phyloP scores from a whole-genome alignment of 92 coral and sea anemone genomes.

The Epizoanthus ramosus region DNA sequence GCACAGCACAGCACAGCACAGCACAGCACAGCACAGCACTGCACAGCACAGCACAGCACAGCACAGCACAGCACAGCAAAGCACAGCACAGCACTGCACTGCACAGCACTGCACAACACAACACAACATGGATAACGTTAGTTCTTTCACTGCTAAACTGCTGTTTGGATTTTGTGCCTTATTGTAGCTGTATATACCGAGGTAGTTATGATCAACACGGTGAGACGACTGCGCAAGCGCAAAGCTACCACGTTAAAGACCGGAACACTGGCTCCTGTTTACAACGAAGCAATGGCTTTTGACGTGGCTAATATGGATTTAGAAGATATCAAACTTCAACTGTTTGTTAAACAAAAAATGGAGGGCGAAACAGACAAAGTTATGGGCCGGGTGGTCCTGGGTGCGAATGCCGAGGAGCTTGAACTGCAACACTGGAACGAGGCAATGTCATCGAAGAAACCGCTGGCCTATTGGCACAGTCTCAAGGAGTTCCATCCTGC shows the following conservation, averaged over 20 bases:
- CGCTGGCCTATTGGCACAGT: constrained; percentile 97
- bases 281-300: constrained; percentile 98
- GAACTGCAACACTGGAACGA: constrained; percentile 92
- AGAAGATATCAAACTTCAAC: constrained; percentile 88
- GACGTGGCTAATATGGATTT: constrained; percentile 85
- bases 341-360: constrained; percentile 89
- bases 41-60: no score
- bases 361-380: constrained; percentile 91
- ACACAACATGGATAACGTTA: no score
- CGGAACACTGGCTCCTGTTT: constrained; percentile 87
- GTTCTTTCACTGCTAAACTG: not conserved
- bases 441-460: constrained; percentile 96
- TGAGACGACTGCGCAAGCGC: constrained; percentile 84
- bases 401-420: constrained; percentile 76
- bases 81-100: no score
- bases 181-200: constrained; percentile 88
- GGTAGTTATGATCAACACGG: constrained; percentile 82
- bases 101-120: no score
- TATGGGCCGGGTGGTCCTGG: constrained; percentile 93
- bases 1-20: no score
- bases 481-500: constrained; percentile 70
- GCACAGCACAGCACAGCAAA: no score
- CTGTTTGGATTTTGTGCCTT: no score
- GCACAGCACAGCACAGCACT: no score
- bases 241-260: constrained; percentile 87